A percentile compares a stretch with the other conserved stretches of the same genome.
Conservation (phyloP, 2,113 vertebrate species). For the Hemichromis elongatus region DNA sequence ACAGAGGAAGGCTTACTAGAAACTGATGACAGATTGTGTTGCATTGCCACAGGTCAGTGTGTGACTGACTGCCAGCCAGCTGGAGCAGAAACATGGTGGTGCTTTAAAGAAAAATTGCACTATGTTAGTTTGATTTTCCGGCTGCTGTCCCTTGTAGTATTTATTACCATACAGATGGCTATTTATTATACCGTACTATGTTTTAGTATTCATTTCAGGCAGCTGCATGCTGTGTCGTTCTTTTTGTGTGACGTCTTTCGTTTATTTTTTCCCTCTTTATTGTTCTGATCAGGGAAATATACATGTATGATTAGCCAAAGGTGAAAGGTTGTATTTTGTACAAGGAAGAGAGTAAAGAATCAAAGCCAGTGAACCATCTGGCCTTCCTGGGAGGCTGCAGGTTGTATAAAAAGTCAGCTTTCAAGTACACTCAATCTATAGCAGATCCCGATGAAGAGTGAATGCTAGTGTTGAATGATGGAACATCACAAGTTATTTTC, state of each 20-base stretch:
- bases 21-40: constrained; percentile 3
- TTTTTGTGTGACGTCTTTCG: not conserved
- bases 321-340: not conserved
- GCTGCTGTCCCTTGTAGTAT: not conserved
- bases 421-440: not conserved
- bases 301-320: not conserved
- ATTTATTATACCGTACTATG: not conserved
- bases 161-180: not conserved
- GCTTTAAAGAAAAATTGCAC: not conserved
- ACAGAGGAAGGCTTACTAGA: not conserved
- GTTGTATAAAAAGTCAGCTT: not conserved
- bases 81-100: not conserved
- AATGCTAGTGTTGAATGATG: not conserved
- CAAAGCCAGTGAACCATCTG: not conserved
- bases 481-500: not conserved
- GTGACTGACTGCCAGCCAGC: not conserved
- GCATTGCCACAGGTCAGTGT: not conserved
- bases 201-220: not conserved
- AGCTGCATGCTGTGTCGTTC: not conserved
- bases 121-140: not conserved
- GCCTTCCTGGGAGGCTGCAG: not conserved
- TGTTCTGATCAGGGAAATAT: no score
- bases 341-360: not conserved
- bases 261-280: not conserved
- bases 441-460: not conserved